Evolutionary conservation across 2,797 vertebrate genomes (phyloP).

Genomic region (Parotocinclus haroldoi): DNA sequence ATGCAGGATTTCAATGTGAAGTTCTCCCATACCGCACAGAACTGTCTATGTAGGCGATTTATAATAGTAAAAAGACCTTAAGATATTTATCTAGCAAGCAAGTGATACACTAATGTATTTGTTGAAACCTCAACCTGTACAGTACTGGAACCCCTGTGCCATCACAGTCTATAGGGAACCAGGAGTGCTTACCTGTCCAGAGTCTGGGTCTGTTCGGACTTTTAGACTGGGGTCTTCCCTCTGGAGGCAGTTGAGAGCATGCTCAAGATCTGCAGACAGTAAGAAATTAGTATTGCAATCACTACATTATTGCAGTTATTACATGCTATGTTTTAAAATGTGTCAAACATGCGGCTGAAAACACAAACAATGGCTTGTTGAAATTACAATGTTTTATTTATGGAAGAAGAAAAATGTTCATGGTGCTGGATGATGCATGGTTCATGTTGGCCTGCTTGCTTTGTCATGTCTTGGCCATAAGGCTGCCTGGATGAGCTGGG

Average conservation of each 20-base stretch:
- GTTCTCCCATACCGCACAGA: conserved; percentile 95
- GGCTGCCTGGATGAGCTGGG: no score
- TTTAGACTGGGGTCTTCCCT: conserved; percentile 97
- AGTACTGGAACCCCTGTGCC: neutral
- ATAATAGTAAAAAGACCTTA: neutral
- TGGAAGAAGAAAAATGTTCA: no score
- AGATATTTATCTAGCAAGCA: neutral
- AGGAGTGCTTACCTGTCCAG: conserved; percentile 80
- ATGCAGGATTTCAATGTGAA: conserved; percentile 95
- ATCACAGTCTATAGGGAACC: neutral
- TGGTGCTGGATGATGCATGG: no score
- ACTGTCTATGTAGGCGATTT: conserved; percentile 72
- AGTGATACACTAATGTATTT: neutral
- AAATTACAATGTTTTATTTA: no score
- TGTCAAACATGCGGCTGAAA: no score
- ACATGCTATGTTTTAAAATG: no score
- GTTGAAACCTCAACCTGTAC: neutral
- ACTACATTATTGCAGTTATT: no score
- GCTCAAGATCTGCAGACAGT: conserved; percentile 80
- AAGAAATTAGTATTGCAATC: no score
- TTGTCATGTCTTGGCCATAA: no score
- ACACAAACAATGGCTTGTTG: no score
- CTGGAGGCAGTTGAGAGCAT: conserved; percentile 86
- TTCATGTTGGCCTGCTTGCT: no score
- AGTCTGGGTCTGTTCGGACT: conserved; percentile 87